phyloP scores from a whole-genome alignment of 2,797 vertebrate genomes.

The Serranus cabrilla region DNA sequence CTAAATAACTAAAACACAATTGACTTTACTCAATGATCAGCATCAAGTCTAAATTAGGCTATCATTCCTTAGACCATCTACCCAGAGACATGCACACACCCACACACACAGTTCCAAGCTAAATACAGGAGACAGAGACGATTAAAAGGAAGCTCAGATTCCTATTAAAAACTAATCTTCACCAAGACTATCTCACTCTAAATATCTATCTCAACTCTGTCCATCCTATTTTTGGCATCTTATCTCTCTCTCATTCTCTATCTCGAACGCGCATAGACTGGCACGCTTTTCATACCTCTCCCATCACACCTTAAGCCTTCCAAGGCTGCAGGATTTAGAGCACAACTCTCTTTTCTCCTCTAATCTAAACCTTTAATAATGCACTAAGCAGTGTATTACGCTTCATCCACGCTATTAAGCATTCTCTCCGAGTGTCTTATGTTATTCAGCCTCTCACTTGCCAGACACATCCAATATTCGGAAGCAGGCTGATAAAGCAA shows the following conservation, averaged over 20 bases:
- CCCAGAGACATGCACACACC: background rate
- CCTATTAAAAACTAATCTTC: constrained; percentile 75
- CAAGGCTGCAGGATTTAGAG: constrained; percentile 72
- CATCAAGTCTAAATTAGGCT: constrained; percentile 14
- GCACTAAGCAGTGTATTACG: constrained; percentile 76
- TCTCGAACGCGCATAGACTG: constrained; percentile 15
- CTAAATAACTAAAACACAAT: no score
- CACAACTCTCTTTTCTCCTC: constrained; percentile 57
- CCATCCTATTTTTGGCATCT: constrained; percentile 47
- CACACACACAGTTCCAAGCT: constrained; percentile 34
- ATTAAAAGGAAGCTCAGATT: constrained; percentile 70
- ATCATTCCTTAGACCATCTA: background rate
- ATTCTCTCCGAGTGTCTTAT: constrained; percentile 62
- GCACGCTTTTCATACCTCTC: constrained; percentile 54
- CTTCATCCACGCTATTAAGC: constrained; percentile 74
- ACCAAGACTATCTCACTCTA: constrained; percentile 23
- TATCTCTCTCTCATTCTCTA: constrained; percentile 22
- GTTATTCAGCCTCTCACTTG: constrained; percentile 63
- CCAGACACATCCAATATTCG: constrained; percentile 46
- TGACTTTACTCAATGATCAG: constrained; percentile 4
- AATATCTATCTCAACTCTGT: constrained; percentile 28
- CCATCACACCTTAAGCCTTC: constrained; percentile 64
- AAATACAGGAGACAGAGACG: constrained; percentile 62
- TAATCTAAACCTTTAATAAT: constrained; percentile 82
- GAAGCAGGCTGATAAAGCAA: constrained; percentile 45